These are phyloP conservation scores for Xanthorhoe spadicearia DNA, from an alignment of 2,888 invertebrate genomes.

Conservation along the genomic window DNA sequence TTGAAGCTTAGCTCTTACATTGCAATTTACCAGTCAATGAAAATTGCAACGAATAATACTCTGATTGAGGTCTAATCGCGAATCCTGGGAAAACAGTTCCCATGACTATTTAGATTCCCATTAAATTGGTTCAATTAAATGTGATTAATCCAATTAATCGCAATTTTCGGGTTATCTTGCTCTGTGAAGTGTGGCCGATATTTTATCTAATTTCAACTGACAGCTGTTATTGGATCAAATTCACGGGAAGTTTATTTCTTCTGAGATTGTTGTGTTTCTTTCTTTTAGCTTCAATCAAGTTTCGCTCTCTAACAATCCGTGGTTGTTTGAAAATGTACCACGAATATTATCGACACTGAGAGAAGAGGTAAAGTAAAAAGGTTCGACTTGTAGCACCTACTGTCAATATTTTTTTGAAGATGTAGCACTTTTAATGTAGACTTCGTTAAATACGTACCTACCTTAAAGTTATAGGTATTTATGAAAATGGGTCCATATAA, in stretches of 20 bases:
- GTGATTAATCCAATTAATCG: slow-evolving; percentile 44
- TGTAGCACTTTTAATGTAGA: too few species aligned
- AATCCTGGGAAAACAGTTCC: slow-evolving; percentile 69
- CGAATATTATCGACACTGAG: too few species aligned
- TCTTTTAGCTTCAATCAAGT: background rate
- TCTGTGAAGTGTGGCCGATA: slow-evolving; percentile 55
- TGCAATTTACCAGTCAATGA: slow-evolving; percentile 82
- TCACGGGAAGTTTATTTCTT: background rate
- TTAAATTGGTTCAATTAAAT: slow-evolving; percentile 78
- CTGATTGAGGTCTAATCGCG: slow-evolving; percentile 78
- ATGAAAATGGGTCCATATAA: too few species aligned
- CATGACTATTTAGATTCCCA: slow-evolving; percentile 77
- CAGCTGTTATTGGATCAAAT: slow-evolving; percentile 44
- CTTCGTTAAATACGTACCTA: too few species aligned
- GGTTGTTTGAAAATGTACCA: background rate
- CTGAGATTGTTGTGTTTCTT: background rate
- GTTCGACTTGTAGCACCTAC: too few species aligned
- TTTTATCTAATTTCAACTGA: slow-evolving; percentile 72
- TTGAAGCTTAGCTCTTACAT: slow-evolving; percentile 59
- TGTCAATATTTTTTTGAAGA: too few species aligned
- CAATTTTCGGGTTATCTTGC: slow-evolving; percentile 37
- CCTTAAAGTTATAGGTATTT: too few species aligned
- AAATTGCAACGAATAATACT: slow-evolving; percentile 77
- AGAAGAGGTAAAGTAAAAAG: too few species aligned
- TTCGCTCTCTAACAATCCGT: too few species aligned